phyloP scores from a whole-genome alignment of 2,113 vertebrate genomes.

The Oreochromis spilurus region DNA sequence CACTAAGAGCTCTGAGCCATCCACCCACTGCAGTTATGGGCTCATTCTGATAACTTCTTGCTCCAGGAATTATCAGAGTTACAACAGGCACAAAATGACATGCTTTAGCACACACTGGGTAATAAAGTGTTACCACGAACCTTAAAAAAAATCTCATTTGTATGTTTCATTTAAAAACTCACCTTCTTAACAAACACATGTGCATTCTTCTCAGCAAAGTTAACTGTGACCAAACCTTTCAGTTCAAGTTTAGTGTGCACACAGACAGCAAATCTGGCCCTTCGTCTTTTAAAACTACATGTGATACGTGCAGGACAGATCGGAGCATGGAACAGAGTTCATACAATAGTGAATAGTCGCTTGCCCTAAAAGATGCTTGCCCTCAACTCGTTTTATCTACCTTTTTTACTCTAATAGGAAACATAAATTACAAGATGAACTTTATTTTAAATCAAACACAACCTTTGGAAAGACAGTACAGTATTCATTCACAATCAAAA shows the following conservation, averaged over 20 bases:
- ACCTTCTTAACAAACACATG: rapidly evolving
- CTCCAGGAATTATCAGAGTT: neutral
- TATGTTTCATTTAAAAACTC: neutral
- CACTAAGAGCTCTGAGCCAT: neutral
- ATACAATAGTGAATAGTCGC: neutral
- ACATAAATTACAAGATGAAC: neutral
- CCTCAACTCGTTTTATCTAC: neutral
- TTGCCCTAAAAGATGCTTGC: neutral
- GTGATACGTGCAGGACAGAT: neutral
- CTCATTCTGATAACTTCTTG: neutral
- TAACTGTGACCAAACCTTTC: neutral
- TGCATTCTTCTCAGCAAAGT: neutral
- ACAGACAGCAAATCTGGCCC: neutral
- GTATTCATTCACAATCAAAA: neutral
- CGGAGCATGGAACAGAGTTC: neutral
- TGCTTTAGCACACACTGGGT: neutral
- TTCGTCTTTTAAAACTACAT: neutral
- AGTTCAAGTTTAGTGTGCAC: neutral
- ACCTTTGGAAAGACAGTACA: neutral
- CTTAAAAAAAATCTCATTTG: neutral
- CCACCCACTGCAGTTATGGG: neutral
- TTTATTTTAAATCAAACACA: neutral
- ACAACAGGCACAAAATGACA: neutral
- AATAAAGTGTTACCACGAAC: neutral
- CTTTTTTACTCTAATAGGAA: neutral